Base-by-base conservation (phyloP, 1,140 invertebrate genomes). In the Eupristina koningsbergeri region DNA sequence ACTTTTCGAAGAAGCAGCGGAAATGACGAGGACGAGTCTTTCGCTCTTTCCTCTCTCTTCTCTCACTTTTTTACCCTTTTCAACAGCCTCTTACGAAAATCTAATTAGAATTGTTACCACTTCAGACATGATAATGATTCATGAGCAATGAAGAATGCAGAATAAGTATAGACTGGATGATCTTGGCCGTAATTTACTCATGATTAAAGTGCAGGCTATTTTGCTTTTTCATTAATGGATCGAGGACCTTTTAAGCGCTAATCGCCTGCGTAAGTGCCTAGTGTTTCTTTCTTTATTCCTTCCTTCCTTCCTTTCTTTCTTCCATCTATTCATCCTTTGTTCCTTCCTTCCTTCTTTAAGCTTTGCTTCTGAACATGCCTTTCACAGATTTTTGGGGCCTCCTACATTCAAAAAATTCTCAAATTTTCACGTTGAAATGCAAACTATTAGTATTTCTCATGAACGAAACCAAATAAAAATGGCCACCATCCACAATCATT, bases 61-160 rank as follows among this genome's bases (percentile, higher is more conserved):
- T 81, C n/a, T n/a, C n/a, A n/a, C n/a, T n/a, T n/a, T n/a, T n/a
- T n/a, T n/a, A n/a, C n/a, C n/a, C n/a, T n/a, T n/a, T n/a, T n/a
- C n/a, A n/a, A n/a, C n/a, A n/a, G n/a, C n/a, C n/a, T 81, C 80
- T 39, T 8, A 34, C 76, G 83, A 73, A 84, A 84, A 84, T 84
- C 78, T 84, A 84, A 84, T 84, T 84, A 80, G 78, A 47, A 45
- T 41, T 84, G 83, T 84, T 78, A 76, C 45, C 61, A 41, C 31
- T 50, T 22, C 61, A 31, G 53, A 84, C 83, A 77, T 34, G 45
- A 75, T 84, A 84, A 84, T 84, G 83, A 84, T 84, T 84, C 83
- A 84, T 73, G 79, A 64, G 45, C 79, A 31, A 64, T 78, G 79
- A 77, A 69, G 69, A 78, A 67, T 71, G 58, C 26, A 69, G 31